These are phyloP conservation scores for Agrilus cyanescens DNA, from an alignment of 2,888 invertebrate species.

Conservation along the genomic window DNA sequence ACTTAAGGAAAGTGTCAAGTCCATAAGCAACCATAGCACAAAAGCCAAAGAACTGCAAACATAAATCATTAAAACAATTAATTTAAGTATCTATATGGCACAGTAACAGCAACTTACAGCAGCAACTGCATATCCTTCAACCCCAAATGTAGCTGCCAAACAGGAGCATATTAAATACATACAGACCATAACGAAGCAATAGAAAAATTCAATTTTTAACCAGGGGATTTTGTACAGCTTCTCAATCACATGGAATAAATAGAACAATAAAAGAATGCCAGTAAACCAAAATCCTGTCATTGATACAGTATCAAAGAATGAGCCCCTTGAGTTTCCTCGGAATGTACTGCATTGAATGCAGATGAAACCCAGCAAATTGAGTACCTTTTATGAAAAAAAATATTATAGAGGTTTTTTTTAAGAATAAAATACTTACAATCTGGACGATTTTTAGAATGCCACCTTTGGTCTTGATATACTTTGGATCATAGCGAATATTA, in stretches of 20 bases:
- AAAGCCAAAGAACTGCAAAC: constrained; percentile 75
- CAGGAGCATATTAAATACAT: constrained; percentile 66
- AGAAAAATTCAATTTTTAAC: constrained; percentile 70
- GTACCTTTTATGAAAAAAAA: constrained; percentile 44
- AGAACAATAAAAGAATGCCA: constrained; percentile 62
- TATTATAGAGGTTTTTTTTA: too few relatives aligned
- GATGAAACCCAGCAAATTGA: constrained; percentile 68
- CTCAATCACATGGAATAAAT: constrained; percentile 78
- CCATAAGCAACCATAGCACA: constrained; percentile 68
- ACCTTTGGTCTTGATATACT: constrained; percentile 57
- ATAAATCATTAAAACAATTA: constrained; percentile 12
- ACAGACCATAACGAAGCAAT: constrained; percentile 60
- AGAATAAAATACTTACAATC: constrained; percentile 58
- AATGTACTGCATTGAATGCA: constrained; percentile 49
- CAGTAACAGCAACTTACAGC: constrained; percentile 47
- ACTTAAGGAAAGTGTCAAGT: constrained; percentile 70
- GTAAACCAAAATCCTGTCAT: constrained; percentile 82
- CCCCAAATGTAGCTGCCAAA: constrained; percentile 49
- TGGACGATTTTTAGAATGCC: constrained; percentile 66
- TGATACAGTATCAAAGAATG: constrained; percentile 67
- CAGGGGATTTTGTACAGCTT: constrained; percentile 77
- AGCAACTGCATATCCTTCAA: constrained; percentile 54
- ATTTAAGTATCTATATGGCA: not conserved
- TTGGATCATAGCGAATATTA: constrained; percentile 61
- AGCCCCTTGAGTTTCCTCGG: constrained; percentile 43